Conservation (phyloP, 2,113 vertebrate species). For the Heliornis fulica region DNA sequence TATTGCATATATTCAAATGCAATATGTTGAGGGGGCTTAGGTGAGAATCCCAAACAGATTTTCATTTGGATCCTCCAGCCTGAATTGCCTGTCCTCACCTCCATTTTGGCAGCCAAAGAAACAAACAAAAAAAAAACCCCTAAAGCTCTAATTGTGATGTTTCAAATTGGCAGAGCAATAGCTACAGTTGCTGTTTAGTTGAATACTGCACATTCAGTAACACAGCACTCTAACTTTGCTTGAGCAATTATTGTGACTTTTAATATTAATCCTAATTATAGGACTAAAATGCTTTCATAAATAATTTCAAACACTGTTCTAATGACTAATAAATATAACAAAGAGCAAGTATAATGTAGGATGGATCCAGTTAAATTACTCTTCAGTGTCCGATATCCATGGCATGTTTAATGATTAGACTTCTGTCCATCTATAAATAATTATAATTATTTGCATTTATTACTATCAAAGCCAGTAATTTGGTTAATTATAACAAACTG, state of each 20-base stretch:
- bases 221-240: neutral
- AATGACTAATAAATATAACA: conserved; percentile 1
- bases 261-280: conserved; percentile 42
- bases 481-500: conserved; percentile 53
- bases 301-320: neutral
- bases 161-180: neutral
- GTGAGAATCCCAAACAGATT: neutral
- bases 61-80: neutral
- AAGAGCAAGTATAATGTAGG: neutral
- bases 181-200: neutral
- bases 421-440: conserved; percentile 64
- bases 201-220: neutral
- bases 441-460: conserved; percentile 66
- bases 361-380: conserved; percentile 1
- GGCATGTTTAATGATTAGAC: conserved; percentile 37
- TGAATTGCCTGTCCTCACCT: neutral
- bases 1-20: neutral
- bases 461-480: conserved; percentile 49
- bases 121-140: neutral
- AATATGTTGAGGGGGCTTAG: neutral
- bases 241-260: conserved; percentile 8
- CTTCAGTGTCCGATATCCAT: conserved; percentile 13
- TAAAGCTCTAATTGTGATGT: neutral
- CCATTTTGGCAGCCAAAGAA: neutral
- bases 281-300: conserved; percentile 33